Percentiles rank a stretch among this genome's conserved stretches.
Evolutionary conservation across 2,113 vertebrate species (phyloP).

Genomic region (Dipodomys stephensi): DNA sequence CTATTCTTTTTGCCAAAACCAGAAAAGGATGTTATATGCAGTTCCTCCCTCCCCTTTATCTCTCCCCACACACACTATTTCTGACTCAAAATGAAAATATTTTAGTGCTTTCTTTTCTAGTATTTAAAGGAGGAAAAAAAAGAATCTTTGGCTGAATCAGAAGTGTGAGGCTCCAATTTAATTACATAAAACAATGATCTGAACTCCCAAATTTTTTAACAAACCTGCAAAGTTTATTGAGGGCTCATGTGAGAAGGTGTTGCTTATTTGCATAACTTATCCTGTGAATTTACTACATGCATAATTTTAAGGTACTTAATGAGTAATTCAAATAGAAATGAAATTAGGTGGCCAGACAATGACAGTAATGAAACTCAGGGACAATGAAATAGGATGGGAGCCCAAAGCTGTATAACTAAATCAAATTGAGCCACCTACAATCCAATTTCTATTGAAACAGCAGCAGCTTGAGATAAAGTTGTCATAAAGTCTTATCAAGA

Average conservation of each 20-base stretch:
- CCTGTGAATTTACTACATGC: conserved; percentile 57
- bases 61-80: neutral
- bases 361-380: conserved; percentile 70
- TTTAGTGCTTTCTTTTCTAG: conserved; percentile 49
- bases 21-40: conserved; percentile 21
- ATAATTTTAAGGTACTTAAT: conserved; percentile 74
- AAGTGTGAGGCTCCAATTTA: conserved; percentile 27
- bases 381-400: conserved; percentile 65
- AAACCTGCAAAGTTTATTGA: conserved; percentile 61
- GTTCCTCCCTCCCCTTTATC: conserved; percentile 3
- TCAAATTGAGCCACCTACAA: conserved; percentile 61
- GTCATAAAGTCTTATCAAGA: conserved; percentile 69
- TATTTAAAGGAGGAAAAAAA: conserved; percentile 21
- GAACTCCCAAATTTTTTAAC: conserved; percentile 65
- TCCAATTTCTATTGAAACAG: conserved; percentile 69
- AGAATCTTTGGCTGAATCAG: neutral
- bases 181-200: conserved; percentile 63
- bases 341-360: conserved; percentile 71
- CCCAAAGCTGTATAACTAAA: conserved; percentile 72
- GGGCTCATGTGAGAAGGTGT: neutral
- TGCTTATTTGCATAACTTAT: conserved; percentile 72
- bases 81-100: conserved; percentile 69
- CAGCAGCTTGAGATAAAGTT: conserved; percentile 66
- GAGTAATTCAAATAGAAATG: conserved; percentile 70
- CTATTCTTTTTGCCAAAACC: conserved; percentile 66